These are phyloP conservation scores for Steinernema feltiae DNA, from an alignment of 1,140 invertebrate species.

Conservation along the genomic window DNA sequence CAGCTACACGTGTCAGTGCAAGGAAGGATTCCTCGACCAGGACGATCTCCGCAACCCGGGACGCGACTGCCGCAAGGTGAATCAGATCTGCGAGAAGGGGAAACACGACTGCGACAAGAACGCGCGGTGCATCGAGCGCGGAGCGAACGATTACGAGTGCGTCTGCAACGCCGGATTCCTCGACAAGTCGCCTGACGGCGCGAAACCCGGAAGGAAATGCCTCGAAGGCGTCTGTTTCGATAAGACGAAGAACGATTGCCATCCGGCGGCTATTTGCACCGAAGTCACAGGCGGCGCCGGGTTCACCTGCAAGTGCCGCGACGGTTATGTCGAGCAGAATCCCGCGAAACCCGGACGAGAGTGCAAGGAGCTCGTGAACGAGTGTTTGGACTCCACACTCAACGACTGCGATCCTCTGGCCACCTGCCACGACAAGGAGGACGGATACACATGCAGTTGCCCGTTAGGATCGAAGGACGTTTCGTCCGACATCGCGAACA, in stretches of 20 bases:
- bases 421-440: constrained; percentile 53
- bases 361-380: constrained; percentile 47
- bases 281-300: constrained; percentile 37
- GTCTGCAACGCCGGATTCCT: constrained; percentile 39
- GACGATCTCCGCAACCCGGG: constrained; percentile 56
- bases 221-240: constrained; percentile 34
- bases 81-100: constrained; percentile 45
- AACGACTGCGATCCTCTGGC: constrained; percentile 56
- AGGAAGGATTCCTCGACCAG: constrained; percentile 48
- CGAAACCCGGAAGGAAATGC: constrained; percentile 28
- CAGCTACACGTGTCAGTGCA: constrained; percentile 39
- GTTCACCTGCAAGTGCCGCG: constrained; percentile 38
- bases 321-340: constrained; percentile 41
- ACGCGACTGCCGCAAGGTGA: constrained; percentile 52
- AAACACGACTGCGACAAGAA: constrained; percentile 52
- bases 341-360: constrained; percentile 28
- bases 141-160: constrained; percentile 41
- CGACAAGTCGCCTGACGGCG: constrained; percentile 13
- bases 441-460: constrained; percentile 51
- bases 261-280: constrained; percentile 36
- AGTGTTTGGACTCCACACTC: constrained; percentile 53
- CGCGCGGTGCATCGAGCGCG: constrained; percentile 47
- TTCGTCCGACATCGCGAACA: constrained; percentile 46
- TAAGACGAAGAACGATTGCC: constrained; percentile 37
- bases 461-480: constrained; percentile 48